Base-by-base conservation (phyloP, 2,888 invertebrate species). In the Dryadula phaetusa region DNA sequence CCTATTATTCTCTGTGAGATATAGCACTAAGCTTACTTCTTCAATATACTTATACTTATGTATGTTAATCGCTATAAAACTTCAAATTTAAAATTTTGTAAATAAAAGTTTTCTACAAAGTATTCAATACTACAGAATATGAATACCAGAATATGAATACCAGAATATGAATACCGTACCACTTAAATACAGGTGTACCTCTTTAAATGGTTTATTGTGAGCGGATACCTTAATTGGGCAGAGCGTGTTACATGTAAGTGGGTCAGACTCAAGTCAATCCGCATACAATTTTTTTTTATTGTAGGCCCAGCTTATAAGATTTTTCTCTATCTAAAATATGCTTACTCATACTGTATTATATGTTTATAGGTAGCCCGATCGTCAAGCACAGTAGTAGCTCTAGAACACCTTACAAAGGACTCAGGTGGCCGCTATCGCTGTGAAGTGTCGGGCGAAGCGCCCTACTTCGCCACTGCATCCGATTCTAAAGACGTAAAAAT, bases 321-420 rank as follows among this genome's bases (percentile, higher is more conserved):
- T 28, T 28, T 28, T 6, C 28, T 28, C 6, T 28, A 6, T 28
- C 3, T 28, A 28, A 28, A 28, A 28, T 28, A 10, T 37, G 12
- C 37, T 10, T 3, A 12, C 10, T 2, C 12, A 37, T 32, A 53
- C 2, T 12, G 14, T 20, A 34, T 53, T 4, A 16, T 44, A 5
- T 42, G 1, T 32, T 52, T 80, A 90, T 88, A 95, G 95, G 74
- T 94, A 72, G 83, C 89, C 49, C 94, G 94, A 72, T 95, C 95
- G 1, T 94, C 94, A 25, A 94, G 93, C 76, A 94, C 93, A 65
- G 90, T 93, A 56, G 94, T 94, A 34, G 87, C 90, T 7, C 81
- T 94, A 70, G 83, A 87, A 44, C 84, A 88, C 28, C 81, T 94
- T 69, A 87, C 88, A 8, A 83, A 86, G 12, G 84, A 90, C 34